phyloP scores from a whole-genome alignment of 2,113 vertebrate species.

The Phycodurus eques region DNA sequence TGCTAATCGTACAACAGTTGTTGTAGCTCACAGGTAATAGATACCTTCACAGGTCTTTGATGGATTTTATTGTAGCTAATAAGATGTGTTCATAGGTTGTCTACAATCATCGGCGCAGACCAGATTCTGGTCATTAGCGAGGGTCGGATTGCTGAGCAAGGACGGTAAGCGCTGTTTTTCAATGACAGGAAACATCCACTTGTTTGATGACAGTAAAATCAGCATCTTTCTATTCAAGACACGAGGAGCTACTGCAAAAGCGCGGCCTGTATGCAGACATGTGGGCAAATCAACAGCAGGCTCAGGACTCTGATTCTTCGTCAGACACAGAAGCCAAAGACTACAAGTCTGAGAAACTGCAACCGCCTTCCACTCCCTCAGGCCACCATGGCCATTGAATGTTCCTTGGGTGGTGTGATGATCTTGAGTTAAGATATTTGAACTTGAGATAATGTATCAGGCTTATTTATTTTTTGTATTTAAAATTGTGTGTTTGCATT shows the following conservation, averaged over 20 bases:
- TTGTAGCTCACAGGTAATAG: conserved; percentile 91
- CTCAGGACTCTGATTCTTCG: conserved; percentile 64
- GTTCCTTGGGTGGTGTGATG: background rate
- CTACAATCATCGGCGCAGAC: conserved; percentile 88
- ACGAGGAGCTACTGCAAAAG: conserved; percentile 84
- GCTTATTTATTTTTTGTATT: conserved; percentile 29
- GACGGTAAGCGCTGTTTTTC: conserved; percentile 75
- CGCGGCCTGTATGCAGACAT: conserved; percentile 85
- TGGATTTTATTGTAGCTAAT: background rate
- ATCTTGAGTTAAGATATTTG: background rate
- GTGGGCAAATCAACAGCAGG: conserved; percentile 88
- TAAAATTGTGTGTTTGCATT: background rate
- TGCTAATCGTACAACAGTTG: conserved; percentile 82
- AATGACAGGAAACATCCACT: background rate
- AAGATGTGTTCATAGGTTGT: conserved; percentile 75
- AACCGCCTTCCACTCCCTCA: conserved; percentile 57
- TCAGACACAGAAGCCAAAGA: conserved; percentile 78
- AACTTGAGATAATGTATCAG: background rate
- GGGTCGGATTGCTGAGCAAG: conserved; percentile 82
- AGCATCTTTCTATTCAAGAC: conserved; percentile 66
- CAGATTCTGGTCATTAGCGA: conserved; percentile 91
- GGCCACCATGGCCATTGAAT: conserved; percentile 50
- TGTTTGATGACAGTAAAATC: background rate
- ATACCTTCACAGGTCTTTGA: too few relatives aligned
- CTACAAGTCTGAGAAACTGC: conserved; percentile 74